These are phyloP conservation scores for Brachionus angularis DNA, from an alignment of 1,140 invertebrate genomes.

Conservation along the genomic window DNA sequence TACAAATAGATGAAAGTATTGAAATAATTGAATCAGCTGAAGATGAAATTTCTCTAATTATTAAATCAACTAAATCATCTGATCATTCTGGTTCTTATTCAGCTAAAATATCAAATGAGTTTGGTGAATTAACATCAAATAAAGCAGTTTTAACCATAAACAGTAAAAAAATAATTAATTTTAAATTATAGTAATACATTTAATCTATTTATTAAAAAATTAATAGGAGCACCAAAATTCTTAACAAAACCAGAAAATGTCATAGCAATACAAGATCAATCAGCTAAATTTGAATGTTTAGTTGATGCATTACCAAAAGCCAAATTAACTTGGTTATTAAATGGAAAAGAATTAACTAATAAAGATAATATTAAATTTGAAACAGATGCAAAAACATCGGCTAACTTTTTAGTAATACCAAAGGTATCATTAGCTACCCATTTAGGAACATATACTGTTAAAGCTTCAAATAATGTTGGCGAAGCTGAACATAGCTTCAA, in stretches of 20 bases:
- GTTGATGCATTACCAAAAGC: neutral
- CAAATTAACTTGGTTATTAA: neutral
- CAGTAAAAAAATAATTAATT: neutral
- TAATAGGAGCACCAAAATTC: no score
- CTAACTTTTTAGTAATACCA: conserved; percentile 46
- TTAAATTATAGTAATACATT: neutral
- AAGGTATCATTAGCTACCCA: conserved; percentile 13
- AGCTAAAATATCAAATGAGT: conserved; percentile 11
- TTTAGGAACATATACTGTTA: neutral
- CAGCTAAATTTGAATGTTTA: neutral
- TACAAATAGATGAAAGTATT: neutral
- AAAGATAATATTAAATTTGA: conserved; percentile 45
- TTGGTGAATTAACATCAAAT: neutral
- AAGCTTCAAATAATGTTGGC: conserved; percentile 47
- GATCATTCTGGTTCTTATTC: conserved; percentile 34
- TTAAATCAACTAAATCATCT: no score
- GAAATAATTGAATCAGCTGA: neutral
- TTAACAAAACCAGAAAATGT: neutral
- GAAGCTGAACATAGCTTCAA: no score
- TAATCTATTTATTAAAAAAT: no score
- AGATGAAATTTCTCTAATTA: neutral
- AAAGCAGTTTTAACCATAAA: neutral
- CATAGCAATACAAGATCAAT: neutral
- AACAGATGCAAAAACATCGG: neutral
- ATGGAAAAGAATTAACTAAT: conserved; percentile 44